Base-by-base conservation (phyloP, 2,888 invertebrate genomes). In the Cordylochernes scorpioides region DNA sequence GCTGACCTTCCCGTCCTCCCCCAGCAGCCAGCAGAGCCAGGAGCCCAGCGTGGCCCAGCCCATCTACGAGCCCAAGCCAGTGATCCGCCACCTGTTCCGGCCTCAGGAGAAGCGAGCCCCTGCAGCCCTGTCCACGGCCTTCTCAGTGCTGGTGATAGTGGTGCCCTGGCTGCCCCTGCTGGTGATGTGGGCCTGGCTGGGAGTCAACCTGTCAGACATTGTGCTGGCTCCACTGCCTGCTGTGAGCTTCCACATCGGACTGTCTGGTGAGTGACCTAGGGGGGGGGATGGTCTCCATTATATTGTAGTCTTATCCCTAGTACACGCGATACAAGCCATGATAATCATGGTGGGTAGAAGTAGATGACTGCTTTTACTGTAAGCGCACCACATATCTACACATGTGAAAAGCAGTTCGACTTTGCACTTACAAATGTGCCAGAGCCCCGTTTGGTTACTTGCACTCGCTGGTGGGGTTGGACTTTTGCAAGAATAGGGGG, bases 91-190 rank as follows among this genome's bases (percentile, higher is more conserved):
- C 59, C 54, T 65, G 58, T 97, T 94, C 66, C 71, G 88, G 25
- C 64, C 66, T 47, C 73, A 91, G 1, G 94, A 94, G 53, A 69
- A 74, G 45, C 68, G 88, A 26, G 94, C 97, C 30, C 64, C 88
- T 18, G 68, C 68, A 22, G 51, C 68, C 24, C 69, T 97, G 30
- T 88, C 91, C 0, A 72, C 80, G 54, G 62, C 80, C 36, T 97
- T 91, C 59, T 84, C 86, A 29, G 65, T 62, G 17, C 59, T 86
- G 7, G 72, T 72, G 43, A 46, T 52, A 33, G 62, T 71, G 5
- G 65, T 74, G 17, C 80, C 88, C 16, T 61, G 94, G 37, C 35
- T 57, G 15, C 25, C 39, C 10, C 62, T 94, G 32, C 57, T 91
- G 29, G 52, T 67, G 42, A 59, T 84, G 59, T 97, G 94, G 94